A percentile compares a stretch with the other conserved stretches of the same genome.
Conservation (phyloP, 2,888 invertebrate species). For the Eueremaeus valkanovi region DNA sequence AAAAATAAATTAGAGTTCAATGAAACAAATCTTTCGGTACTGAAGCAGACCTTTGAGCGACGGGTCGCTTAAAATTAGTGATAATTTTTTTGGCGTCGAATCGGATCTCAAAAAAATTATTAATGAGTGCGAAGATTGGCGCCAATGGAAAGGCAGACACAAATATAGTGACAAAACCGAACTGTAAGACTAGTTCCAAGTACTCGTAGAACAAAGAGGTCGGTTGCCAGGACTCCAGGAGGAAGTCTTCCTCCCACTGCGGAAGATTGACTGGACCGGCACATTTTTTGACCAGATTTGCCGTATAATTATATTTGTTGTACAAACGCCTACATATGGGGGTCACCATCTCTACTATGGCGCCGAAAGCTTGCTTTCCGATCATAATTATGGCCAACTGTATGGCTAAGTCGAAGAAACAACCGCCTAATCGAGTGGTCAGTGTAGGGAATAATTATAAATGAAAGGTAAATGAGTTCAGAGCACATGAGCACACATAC, state of each 20-base stretch:
- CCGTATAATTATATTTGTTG: constrained; percentile 23
- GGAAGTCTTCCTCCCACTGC: constrained; percentile 85
- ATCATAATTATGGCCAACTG: constrained; percentile 93
- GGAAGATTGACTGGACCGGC: constrained; percentile 47
- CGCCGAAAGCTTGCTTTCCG: constrained; percentile 89
- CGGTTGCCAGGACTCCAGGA: constrained; percentile 76
- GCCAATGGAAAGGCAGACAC: constrained; percentile 96
- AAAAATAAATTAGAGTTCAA: neutral
- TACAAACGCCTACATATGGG: constrained; percentile 59
- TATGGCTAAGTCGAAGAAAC: constrained; percentile 85
- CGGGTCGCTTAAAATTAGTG: constrained; percentile 77
- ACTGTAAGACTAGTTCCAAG: constrained; percentile 96
- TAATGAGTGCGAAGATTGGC: constrained; percentile 88
- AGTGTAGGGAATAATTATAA: neutral
- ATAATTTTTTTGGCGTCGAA: constrained; percentile 89
- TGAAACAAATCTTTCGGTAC: too few species aligned
- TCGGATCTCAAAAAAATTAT: constrained; percentile 92
- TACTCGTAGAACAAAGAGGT: constrained; percentile 92
- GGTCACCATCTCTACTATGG: constrained; percentile 77
- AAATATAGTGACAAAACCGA: constrained; percentile 95
- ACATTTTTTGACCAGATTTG: neutral
- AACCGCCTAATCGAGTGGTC: constrained; percentile 67
- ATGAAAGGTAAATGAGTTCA: constrained; percentile 52
- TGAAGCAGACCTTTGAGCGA: constrained; percentile 64
- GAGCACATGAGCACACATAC: constrained; percentile 65